phyloP scores from a whole-genome alignment of 2,888 invertebrate genomes.

The Philereme transversata region DNA sequence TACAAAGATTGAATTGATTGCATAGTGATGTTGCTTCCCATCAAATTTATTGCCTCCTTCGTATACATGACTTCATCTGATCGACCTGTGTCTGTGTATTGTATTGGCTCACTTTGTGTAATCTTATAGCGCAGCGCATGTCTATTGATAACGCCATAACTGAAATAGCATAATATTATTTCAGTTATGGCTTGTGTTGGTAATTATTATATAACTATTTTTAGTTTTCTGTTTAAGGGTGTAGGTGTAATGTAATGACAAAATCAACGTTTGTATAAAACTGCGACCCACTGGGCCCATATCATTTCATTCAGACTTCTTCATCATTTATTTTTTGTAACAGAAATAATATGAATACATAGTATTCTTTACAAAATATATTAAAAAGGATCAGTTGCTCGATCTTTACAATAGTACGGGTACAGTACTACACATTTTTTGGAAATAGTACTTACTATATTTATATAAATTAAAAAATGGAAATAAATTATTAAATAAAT shows the following conservation, averaged over 20 bases:
- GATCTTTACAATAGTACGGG: conserved; percentile 44
- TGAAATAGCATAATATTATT: too few species aligned
- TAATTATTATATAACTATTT: not conserved
- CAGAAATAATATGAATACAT: conserved; percentile 70
- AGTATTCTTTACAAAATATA: conserved; percentile 64
- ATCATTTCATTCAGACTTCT: conserved; percentile 73
- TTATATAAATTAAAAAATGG: conserved; percentile 83
- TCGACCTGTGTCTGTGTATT: too few species aligned
- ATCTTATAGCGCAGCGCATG: not conserved
- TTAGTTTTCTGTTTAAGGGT: conserved; percentile 5
- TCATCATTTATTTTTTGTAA: conserved; percentile 69
- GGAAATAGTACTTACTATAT: conserved; percentile 82
- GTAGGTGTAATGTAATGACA: conserved; percentile 61
- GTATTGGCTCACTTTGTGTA: not conserved
- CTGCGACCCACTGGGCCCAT: conserved; percentile 57
- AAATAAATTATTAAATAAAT: conserved; percentile 81
- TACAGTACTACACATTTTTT: conserved; percentile 66
- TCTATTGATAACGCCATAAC: too few species aligned
- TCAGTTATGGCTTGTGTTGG: not conserved
- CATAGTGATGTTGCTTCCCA: too few species aligned
- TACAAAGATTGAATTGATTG: too few species aligned
- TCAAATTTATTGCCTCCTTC: too few species aligned
- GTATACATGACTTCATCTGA: too few species aligned
- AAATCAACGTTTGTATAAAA: conserved; percentile 60
- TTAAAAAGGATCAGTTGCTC: conserved; percentile 39